Evolutionary conservation across 1,140 invertebrate genomes (phyloP), one percentile per base, ranked within the genome.

Genomic region (Scaptomyza hsui): DNA sequence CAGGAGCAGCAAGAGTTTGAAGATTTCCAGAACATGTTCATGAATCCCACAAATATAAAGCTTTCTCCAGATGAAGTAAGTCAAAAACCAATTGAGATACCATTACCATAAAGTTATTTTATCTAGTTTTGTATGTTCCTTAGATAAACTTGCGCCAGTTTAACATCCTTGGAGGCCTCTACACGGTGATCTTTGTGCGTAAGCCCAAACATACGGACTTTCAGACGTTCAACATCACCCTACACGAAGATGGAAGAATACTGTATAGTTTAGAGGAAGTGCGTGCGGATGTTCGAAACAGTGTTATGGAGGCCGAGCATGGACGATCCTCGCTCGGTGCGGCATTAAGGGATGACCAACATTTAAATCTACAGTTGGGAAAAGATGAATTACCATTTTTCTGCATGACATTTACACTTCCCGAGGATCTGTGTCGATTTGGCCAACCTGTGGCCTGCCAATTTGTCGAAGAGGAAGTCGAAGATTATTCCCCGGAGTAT

Each of bases 141-240:
- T 39, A 90, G 89, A 56, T 90, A 0, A 90, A 90, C 49, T 32
- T 90, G 16, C 82, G 86, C 13, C 44, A 49, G 1, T 89, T 64
- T 9, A 63, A 68, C 0, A 83, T 90, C 6, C 24, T 90, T 39
- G 89, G 89, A 7, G 89, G 89, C 4, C 59, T 90, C 4, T 77
- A 71, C 29, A 70, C 82, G 1, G 3, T 90, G 9, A 10, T 65
- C 18, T 83, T 76, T 57, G 68, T 90, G 5, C 45, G 56, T 3
- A 88, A 78, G 9, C 81, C 89, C 0, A 53, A 56, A 1, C 72
- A 81, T 41, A 63, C 53, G 3, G 71, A 68, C 10, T 90, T 76
- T 21, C 12, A 73, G 7, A 79, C 63, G 5, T 55, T 80, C 0
- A 89, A 79, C 32, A 73, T 78, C 32, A 89, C 75, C 0, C 12